These are phyloP conservation scores for Pandion haliaetus DNA, from an alignment of 2,113 vertebrate species.

Conservation along the genomic window DNA sequence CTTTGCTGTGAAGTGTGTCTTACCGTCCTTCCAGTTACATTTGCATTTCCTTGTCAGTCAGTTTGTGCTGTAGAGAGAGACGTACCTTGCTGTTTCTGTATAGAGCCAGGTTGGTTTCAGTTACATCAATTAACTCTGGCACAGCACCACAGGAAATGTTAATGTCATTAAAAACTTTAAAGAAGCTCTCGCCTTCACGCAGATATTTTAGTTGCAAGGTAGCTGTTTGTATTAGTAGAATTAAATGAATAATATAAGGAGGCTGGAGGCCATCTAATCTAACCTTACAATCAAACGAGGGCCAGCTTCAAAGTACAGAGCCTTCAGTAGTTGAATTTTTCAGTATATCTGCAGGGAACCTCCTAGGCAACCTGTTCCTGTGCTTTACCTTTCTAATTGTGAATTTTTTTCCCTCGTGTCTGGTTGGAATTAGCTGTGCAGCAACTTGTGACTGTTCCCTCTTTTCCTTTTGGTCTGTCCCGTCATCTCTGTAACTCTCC, in stretches of 20 bases:
- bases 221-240: background rate
- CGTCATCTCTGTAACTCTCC: background rate
- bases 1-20: background rate
- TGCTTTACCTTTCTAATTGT: background rate
- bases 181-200: background rate
- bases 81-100: background rate
- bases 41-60: background rate
- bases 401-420: background rate
- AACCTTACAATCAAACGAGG: background rate
- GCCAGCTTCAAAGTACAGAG: background rate
- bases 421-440: background rate
- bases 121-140: background rate
- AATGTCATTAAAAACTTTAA: background rate
- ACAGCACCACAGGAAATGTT: background rate
- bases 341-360: background rate
- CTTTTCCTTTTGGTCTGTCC: background rate
- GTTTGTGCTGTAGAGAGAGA: background rate
- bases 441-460: background rate
- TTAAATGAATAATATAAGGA: background rate
- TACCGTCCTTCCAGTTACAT: background rate
- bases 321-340: background rate
- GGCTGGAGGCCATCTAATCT: background rate
- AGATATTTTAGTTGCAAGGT: background rate
- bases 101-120: background rate
- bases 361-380: background rate